Evolutionary conservation across 2,888 invertebrate genomes (phyloP), one percentile per base, ranked within the genome.

Genomic region (Callyntrura guangdongensis): DNA sequence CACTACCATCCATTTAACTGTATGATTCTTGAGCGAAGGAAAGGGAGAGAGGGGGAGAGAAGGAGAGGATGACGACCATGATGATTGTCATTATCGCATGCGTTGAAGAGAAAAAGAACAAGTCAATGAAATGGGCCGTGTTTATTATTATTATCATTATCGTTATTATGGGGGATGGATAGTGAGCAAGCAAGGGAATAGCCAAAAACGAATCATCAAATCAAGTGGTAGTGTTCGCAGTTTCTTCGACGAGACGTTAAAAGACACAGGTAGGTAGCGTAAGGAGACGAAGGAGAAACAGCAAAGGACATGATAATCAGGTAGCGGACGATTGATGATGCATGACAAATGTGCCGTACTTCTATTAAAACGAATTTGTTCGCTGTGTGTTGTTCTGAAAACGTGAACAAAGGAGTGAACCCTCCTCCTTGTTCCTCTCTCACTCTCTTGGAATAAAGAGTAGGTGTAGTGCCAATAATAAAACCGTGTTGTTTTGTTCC

Each of bases 121-220:
- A 90, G 86, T 90, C 90, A 90, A 90, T 90, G 90, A 90, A 90
- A 90, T 90, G 90, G 90, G 86, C 90, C 90, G 90, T 90, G 90
- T 90, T 86, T 90, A 86, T 88, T 87, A 81, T 81, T 79, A 67
- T 69, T 72, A 56, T 72, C 77, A 77, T 77, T 77, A 56, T 72
- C 77, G 53, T 77, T 77, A 77, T 77, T 77, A 53, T 53, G n/a
- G 64, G 64, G 49, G 67, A 64, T 83, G 83, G 45, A 82, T 82
- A 61, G 82, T 36, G 47, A 64, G 64, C 64, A 45, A 47, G 56
- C 56, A 77, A 77, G 20, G 81, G 45, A 81, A 81, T 17, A 81
- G 53, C 27, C 27, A 36, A 59, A 61, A 81, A 61, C 9, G 25
- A 77, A 77, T 53, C 49, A 77, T 77, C 53, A 77, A 77, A 77